Percentiles rank a stretch among this genome's conserved stretches.
These are phyloP conservation scores for Dicroscelio sp. DNA, from an alignment of 2,888 invertebrate species.

Conservation along the genomic window DNA sequence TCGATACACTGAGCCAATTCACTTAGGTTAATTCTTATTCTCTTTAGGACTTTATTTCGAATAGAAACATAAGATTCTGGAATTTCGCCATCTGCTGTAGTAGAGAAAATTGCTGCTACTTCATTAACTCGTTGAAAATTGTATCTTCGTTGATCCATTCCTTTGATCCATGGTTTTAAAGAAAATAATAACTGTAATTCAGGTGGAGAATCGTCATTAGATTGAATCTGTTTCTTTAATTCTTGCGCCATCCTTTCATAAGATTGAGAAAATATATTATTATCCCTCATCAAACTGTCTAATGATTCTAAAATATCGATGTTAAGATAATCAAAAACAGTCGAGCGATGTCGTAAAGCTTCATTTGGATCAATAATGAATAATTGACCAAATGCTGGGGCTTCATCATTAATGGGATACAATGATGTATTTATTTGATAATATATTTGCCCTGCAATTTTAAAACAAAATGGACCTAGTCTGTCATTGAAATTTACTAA, in stretches of 20 bases:
- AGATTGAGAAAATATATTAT: constrained; percentile 71
- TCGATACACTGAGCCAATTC: too few species aligned
- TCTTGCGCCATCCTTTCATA: constrained; percentile 79
- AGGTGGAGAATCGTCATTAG: constrained; percentile 33
- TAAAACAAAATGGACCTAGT: not conserved
- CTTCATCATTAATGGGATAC: too few species aligned
- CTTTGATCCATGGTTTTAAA: constrained; percentile 78
- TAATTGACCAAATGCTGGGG: too few species aligned
- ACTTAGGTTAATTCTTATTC: too few species aligned
- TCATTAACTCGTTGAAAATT: constrained; percentile 81
- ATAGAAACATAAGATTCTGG: constrained; percentile 76
- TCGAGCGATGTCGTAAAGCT: constrained; percentile 55
- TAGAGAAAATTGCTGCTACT: constrained; percentile 79
- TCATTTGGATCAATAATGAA: constrained; percentile 80
- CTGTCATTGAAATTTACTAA: too few species aligned
- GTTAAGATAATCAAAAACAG: constrained; percentile 38
- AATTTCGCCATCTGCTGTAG: constrained; percentile 80
- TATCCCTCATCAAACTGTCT: constrained; percentile 74
- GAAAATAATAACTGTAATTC: constrained; percentile 73
- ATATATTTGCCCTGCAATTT: too few species aligned
- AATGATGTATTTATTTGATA: too few species aligned
- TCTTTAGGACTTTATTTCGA: constrained; percentile 66
- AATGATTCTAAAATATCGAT: constrained; percentile 45
- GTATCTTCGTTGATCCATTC: constrained; percentile 70
- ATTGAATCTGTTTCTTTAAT: constrained; percentile 40